Evolutionary conservation across 2,113 vertebrate species (phyloP), one percentile per base, ranked within the genome.

Genomic region (Mastomys natalensis): DNA sequence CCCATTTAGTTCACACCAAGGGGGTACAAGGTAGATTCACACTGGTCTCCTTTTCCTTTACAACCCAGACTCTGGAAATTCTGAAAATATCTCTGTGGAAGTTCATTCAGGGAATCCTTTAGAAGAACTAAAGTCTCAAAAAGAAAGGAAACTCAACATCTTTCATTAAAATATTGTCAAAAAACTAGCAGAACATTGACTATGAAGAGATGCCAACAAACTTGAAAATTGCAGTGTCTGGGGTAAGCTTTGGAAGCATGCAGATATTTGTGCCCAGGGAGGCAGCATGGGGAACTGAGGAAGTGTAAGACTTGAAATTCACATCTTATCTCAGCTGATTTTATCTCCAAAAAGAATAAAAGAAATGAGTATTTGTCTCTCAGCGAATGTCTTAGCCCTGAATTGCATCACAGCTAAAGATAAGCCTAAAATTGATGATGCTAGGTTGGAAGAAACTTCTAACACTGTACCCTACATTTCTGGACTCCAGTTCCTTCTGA

Each of bases 181-280:
- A 84, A 87, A 91, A 70, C 21, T 53, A 93, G 7, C 19, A 66
- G 92, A 91, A 95, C 45, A 22, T 73, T 86, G 24, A 53, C 45
- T 84, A 89, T 85, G 13, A 64, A 94, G 55, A 90, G 22, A 95
- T 17, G 8, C 73, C 84, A 74, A 51, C 48, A 64, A 72, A 70
- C 2, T 84, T 87, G 7, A 45, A 19, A 53, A 5, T 1, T 29
- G 1, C 43, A 37, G 34, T 31, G 45, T 58, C 74, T 70, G 9
- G 13, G 21, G 34, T 77, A 5, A 10, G 12, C 40, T 95, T 62
- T 66, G 87, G 43, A 70, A 45, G 12, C 21, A 4, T 19, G 2
- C 24, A 1, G 5, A 29, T 16, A 8, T 11, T 37, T 51, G 78
- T 17, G 16, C 74, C 58, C 58, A 43, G 45, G 72, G 7, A 58